A percentile compares a stretch with the other conserved stretches of the same genome.
Evolutionary conservation across 1,140 invertebrate genomes (phyloP).

Genomic region (Brachystomella parvula): DNA sequence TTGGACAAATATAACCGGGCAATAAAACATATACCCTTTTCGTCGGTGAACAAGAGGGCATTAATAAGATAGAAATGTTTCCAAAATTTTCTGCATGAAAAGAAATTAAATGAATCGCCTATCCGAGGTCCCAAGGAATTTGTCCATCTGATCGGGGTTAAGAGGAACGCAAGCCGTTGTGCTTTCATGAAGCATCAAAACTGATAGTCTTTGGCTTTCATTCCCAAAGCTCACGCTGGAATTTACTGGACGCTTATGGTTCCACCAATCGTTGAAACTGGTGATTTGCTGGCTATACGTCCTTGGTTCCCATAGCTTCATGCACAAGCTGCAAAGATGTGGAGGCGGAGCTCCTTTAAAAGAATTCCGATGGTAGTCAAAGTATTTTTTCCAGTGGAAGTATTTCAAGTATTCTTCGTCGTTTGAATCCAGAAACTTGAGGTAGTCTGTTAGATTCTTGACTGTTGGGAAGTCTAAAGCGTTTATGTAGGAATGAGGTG

Average conservation of each 20-base stretch:
- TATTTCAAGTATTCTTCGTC: constrained; percentile 40
- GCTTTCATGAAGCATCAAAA: too few relatives aligned
- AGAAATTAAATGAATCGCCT: too few relatives aligned
- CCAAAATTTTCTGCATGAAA: too few relatives aligned
- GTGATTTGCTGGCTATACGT: constrained; percentile 13
- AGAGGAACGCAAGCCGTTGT: too few relatives aligned
- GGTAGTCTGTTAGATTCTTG: constrained; percentile 47
- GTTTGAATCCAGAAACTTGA: constrained; percentile 46
- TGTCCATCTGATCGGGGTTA: too few relatives aligned
- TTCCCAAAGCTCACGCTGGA: not conserved
- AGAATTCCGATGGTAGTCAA: not conserved
- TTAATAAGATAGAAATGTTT: too few relatives aligned
- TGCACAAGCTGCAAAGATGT: constrained; percentile 1
- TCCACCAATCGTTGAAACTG: constrained; percentile 26
- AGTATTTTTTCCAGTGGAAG: constrained; percentile 37
- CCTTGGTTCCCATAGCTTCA: constrained; percentile 21
- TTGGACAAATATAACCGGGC: too few relatives aligned
- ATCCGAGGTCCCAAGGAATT: too few relatives aligned
- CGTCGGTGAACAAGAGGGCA: too few relatives aligned
- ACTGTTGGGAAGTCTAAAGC: constrained; percentile 49
- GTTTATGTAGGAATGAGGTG: constrained; percentile 58
- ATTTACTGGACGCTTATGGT: constrained; percentile 18
- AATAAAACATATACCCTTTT: too few relatives aligned
- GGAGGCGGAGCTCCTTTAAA: not conserved
- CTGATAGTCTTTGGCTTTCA: too few relatives aligned